These are phyloP conservation scores for Amblyjoppa fuscipennis DNA, from an alignment of 2,888 invertebrate genomes.

Conservation along the genomic window DNA sequence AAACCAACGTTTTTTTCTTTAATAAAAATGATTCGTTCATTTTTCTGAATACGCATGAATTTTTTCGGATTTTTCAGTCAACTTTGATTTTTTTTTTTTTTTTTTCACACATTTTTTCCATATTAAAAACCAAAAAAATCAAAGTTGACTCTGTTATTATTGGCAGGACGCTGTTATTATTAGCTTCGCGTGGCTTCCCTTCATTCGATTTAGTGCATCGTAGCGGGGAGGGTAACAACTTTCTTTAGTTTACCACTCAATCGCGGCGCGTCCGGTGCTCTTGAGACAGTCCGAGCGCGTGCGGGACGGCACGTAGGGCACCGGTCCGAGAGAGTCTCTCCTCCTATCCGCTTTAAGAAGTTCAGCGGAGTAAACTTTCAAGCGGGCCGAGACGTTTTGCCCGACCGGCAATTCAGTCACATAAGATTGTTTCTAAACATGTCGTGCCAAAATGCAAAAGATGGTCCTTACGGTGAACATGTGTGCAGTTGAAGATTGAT, in stretches of 20 bases:
- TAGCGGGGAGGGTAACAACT: slow-evolving; percentile 24
- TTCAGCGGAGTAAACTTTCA: not conserved
- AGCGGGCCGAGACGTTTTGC: no score
- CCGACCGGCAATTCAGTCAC: not conserved
- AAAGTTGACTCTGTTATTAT: not conserved
- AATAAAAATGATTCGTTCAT: no score
- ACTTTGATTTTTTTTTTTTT: no score
- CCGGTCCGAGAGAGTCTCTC: slow-evolving; percentile 21
- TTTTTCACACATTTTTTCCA: no score
- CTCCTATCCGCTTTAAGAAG: not conserved
- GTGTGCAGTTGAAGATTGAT: no score
- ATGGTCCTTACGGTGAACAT: not conserved
- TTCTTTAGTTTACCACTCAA: slow-evolving; percentile 32
- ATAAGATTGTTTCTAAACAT: not conserved
- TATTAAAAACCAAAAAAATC: no score
- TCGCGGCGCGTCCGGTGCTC: slow-evolving; percentile 1
- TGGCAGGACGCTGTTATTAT: slow-evolving; percentile 15
- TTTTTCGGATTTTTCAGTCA: no score
- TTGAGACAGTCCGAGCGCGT: slow-evolving; percentile 39
- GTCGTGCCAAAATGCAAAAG: not conserved
- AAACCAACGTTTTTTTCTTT: no score
- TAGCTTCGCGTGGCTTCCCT: slow-evolving; percentile 40
- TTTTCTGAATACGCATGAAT: no score
- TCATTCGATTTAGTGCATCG: slow-evolving; percentile 53
- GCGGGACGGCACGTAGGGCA: slow-evolving; percentile 59